A percentile compares a stretch with the other conserved stretches of the same genome.
Conservation (phyloP, 2,113 vertebrate species). For the Eonycteris spelaea region DNA sequence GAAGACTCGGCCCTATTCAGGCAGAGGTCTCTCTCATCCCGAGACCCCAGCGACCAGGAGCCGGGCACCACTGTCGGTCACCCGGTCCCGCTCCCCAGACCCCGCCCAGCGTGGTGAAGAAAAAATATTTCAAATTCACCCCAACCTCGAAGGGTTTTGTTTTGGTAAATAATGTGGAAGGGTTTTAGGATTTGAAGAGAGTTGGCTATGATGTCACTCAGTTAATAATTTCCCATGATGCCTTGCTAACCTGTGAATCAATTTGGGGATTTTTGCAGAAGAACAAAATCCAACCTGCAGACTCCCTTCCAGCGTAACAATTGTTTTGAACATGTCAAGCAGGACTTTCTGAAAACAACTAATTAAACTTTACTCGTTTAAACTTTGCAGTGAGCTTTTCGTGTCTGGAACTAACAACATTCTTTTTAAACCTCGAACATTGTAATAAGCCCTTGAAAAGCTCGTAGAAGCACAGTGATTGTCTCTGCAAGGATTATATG, state of each 20-base stretch:
- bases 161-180: too few species aligned
- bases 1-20: accelerated
- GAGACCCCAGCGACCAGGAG: too few species aligned
- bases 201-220: neutral
- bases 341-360: neutral
- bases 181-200: neutral
- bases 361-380: too few species aligned
- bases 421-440: neutral
- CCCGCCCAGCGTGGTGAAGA: accelerated
- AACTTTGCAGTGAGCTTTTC: too few species aligned
- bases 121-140: too few species aligned
- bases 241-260: neutral
- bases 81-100: too few species aligned
- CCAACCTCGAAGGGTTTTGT: neutral
- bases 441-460: too few species aligned
- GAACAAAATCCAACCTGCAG: neutral
- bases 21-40: too few species aligned
- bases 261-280: neutral
- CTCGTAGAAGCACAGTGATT: too few species aligned
- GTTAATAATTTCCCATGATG: accelerated
- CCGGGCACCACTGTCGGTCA: too few species aligned
- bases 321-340: neutral
- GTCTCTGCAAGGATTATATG: too few species aligned
- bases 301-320: accelerated
- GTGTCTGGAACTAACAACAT: neutral